Percentiles rank a stretch among this genome's conserved stretches.
Conservation (phyloP, 1,140 invertebrate species). For the Papilio glaucus region DNA sequence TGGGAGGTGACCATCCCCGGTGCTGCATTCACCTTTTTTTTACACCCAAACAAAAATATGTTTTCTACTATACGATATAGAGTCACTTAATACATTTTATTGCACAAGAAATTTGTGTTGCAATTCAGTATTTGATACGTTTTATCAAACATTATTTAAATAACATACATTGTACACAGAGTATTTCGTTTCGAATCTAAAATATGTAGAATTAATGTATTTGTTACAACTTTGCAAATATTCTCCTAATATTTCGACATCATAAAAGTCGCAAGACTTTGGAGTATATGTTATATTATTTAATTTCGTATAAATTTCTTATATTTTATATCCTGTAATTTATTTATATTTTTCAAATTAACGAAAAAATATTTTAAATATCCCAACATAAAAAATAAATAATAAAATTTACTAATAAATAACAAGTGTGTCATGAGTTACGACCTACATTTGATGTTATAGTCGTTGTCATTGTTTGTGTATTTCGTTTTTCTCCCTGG, state of each 20-base stretch:
- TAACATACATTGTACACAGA: slow-evolving; percentile 1
- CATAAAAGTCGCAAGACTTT: neutral
- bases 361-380: slow-evolving; percentile 11
- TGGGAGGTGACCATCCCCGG: no score
- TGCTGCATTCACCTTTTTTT: neutral
- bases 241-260: neutral
- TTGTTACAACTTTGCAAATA: neutral
- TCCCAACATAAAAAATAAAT: slow-evolving; percentile 33
- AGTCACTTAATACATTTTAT: neutral
- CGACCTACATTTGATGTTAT: neutral
- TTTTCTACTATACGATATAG: neutral
- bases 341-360: neutral
- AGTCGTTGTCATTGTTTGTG: slow-evolving; percentile 42
- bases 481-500: slow-evolving; percentile 51
- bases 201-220: neutral
- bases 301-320: neutral
- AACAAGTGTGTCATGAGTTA: no score
- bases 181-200: neutral
- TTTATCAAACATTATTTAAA: neutral
- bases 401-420: slow-evolving; percentile 35
- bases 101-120: neutral
- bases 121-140: neutral
- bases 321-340: neutral
- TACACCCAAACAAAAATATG: neutral
- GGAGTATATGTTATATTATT: slow-evolving; percentile 5